Evolutionary conservation across 2,888 invertebrate genomes (phyloP).

Genomic region (Lasius fuliginosus): DNA sequence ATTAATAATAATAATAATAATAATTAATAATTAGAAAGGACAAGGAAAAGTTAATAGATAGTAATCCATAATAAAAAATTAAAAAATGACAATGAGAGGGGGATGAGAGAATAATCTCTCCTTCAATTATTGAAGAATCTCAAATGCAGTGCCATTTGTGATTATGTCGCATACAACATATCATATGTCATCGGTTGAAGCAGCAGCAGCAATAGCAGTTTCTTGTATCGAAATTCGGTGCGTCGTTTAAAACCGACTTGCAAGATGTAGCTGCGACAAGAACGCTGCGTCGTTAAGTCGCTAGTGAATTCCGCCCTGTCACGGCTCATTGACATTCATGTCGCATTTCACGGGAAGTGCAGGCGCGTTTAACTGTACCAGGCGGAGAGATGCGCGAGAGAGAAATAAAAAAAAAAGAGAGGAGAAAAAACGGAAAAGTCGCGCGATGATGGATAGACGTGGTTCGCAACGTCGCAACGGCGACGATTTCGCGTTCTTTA

Average conservation of each 20-base stretch:
- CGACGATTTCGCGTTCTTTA: slow-evolving; percentile 63
- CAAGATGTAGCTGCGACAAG: slow-evolving; percentile 46
- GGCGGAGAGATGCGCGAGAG: not conserved
- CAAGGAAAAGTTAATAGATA: not conserved
- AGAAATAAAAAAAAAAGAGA: not conserved
- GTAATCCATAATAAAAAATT: not conserved
- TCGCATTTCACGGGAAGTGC: slow-evolving; percentile 57
- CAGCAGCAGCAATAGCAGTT: not conserved
- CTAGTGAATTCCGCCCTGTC: slow-evolving; percentile 50
- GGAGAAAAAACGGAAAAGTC: not conserved
- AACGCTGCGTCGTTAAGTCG: slow-evolving; percentile 45
- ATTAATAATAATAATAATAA: not conserved
- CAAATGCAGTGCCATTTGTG: slow-evolving; percentile 9
- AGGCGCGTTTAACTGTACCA: slow-evolving; percentile 59
- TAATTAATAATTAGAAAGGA: not conserved
- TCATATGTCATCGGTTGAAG: slow-evolving; percentile 12
- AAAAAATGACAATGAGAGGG: not conserved
- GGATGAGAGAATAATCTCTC: not conserved
- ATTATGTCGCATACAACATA: not conserved
- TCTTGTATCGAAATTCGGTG: slow-evolving; percentile 17
- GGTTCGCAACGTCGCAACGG: slow-evolving; percentile 31
- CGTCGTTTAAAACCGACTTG: slow-evolving; percentile 43
- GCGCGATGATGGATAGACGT: slow-evolving; percentile 58
- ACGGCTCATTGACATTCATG: slow-evolving; percentile 67
- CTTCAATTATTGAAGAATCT: not conserved